Evolutionary conservation across 1,140 invertebrate genomes (phyloP).

Genomic region (Phocides pigmalion): DNA sequence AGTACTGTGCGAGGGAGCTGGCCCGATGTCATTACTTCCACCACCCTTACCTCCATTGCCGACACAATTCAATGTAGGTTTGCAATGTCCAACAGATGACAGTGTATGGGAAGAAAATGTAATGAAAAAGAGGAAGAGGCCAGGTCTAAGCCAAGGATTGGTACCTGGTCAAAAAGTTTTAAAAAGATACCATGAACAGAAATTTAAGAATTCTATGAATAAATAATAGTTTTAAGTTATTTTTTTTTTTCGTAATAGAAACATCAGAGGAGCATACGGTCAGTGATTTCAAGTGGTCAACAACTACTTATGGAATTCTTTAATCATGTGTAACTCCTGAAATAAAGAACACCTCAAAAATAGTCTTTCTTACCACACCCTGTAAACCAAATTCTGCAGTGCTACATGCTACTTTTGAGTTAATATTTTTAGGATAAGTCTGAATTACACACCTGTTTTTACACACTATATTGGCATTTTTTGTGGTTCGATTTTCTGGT

Average conservation of each 20-base stretch:
- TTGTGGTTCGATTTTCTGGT: too few relatives aligned
- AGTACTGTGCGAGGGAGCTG: constrained; percentile 70
- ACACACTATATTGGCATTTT: too few relatives aligned
- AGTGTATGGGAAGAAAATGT: constrained; percentile 83
- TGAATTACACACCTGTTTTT: too few relatives aligned
- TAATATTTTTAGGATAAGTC: too few relatives aligned
- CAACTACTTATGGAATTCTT: too few relatives aligned
- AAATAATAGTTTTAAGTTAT: constrained; percentile 38
- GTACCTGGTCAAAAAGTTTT: constrained; percentile 94
- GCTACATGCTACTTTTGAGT: too few relatives aligned
- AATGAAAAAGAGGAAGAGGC: constrained; percentile 87
- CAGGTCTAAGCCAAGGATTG: constrained; percentile 90
- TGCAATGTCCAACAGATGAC: constrained; percentile 64
- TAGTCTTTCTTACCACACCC: too few relatives aligned
- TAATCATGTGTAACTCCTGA: too few relatives aligned
- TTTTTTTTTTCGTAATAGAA: constrained; percentile 6
- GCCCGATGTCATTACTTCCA: constrained; percentile 60
- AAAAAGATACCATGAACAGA: constrained; percentile 88
- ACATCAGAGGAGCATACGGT: too few relatives aligned
- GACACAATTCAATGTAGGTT: constrained; percentile 53
- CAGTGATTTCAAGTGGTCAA: too few relatives aligned
- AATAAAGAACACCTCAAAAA: too few relatives aligned
- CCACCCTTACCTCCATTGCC: constrained; percentile 42
- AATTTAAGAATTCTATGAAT: constrained; percentile 67
- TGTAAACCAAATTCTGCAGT: too few relatives aligned